Evolutionary conservation across 2,888 invertebrate genomes (phyloP).

Genomic region (Drosophila aldrichi): DNA sequence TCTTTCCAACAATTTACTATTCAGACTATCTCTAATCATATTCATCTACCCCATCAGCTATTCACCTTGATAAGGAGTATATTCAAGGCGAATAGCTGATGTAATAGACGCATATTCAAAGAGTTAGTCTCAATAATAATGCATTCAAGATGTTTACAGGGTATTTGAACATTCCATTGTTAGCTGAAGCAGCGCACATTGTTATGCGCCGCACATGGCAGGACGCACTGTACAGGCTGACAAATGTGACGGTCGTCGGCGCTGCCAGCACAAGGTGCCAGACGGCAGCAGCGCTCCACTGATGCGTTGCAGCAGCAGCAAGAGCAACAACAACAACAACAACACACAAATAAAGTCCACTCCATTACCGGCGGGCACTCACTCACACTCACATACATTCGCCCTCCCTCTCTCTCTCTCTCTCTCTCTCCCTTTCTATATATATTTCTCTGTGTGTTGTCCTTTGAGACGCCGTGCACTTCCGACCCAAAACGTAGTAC

Average conservation of each 20-base stretch:
- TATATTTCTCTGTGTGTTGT: conserved; percentile 14
- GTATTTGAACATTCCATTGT: conserved; percentile 8
- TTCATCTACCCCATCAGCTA: not conserved
- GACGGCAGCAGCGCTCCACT: conserved; percentile 15
- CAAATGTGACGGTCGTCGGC: conserved; percentile 56
- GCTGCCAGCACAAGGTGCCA: conserved; percentile 45
- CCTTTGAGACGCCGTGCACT: conserved; percentile 61
- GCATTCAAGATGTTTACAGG: not conserved
- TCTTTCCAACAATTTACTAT: not conserved
- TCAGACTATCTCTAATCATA: not conserved
- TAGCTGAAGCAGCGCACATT: conserved; percentile 14
- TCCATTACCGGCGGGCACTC: conserved; percentile 77
- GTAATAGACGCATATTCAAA: too few species aligned
- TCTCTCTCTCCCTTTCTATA: not conserved
- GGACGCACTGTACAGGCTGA: conserved; percentile 42
- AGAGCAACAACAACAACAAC: conserved; percentile 13
- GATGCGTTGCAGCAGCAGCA: conserved; percentile 45
- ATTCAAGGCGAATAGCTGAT: too few species aligned
- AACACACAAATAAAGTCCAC: conserved; percentile 80
- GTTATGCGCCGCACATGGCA: conserved; percentile 45
- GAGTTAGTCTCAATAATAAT: too few species aligned
- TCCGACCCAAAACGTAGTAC: conserved; percentile 49
- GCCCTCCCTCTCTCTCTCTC: not conserved
- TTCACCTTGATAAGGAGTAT: too few species aligned
- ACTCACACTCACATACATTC: not conserved